phyloP scores from a whole-genome alignment of 2,888 invertebrate species.

The Opisthograptis luteolata region DNA sequence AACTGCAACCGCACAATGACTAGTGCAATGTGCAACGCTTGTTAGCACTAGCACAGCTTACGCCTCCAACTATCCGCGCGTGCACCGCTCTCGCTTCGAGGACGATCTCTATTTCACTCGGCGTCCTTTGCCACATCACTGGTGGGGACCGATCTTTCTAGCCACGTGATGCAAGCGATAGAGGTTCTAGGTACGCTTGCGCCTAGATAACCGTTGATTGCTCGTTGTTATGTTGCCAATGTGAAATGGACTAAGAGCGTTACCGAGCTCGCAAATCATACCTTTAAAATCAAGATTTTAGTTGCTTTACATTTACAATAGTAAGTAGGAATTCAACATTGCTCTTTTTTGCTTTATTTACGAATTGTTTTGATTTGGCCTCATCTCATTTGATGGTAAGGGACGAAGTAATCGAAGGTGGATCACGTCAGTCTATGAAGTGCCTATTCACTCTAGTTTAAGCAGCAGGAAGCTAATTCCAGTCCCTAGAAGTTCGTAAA shows the following conservation, averaged over 20 bases:
- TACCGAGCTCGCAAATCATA: neutral
- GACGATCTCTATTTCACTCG: constrained; percentile 83
- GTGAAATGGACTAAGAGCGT: constrained; percentile 19
- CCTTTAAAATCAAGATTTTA: neutral
- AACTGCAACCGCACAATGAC: constrained; percentile 82
- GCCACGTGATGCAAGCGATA: constrained; percentile 76
- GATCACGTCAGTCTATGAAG: too few species aligned
- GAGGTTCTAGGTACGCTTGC: constrained; percentile 69
- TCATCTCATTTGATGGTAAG: too few species aligned
- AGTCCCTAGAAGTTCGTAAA: too few species aligned
- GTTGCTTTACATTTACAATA: too few species aligned
- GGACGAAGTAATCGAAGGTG: too few species aligned
- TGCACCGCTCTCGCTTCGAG: constrained; percentile 84
- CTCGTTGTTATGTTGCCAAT: constrained; percentile 46
- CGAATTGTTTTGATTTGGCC: too few species aligned
- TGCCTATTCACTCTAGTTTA: too few species aligned
- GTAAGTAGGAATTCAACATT: too few species aligned
- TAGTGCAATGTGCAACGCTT: constrained; percentile 63
- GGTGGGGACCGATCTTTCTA: constrained; percentile 84
- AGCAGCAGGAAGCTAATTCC: too few species aligned
- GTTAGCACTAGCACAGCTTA: constrained; percentile 10
- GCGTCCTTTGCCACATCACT: constrained; percentile 81
- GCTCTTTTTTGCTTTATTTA: too few species aligned
- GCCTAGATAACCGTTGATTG: constrained; percentile 66
- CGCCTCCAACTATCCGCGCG: constrained; percentile 50